Base-by-base conservation (phyloP, 2,888 invertebrate genomes). In the Andrena flavipes region DNA sequence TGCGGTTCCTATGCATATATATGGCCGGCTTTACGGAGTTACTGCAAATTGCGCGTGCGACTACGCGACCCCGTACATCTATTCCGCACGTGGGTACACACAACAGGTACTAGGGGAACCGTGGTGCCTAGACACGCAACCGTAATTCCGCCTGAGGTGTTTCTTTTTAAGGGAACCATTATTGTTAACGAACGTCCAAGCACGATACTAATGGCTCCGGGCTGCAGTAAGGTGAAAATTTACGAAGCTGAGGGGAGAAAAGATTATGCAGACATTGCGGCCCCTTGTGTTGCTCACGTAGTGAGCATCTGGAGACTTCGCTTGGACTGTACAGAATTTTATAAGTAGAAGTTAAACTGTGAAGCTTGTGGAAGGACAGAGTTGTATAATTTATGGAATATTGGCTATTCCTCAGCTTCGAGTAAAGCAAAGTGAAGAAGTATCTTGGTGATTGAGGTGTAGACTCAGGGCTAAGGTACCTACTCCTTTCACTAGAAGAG, bases 21-120 rank as follows among this genome's bases (percentile, higher is more conserved):
- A 86, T 76, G 76, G 60, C 75, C 69, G 64, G 74, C 75, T 75
- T 67, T 84, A 81, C 71, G 62, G 81, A 84, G 85, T 81, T 81
- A 84, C 86, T 86, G 87, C 86, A 87, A 86, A 86, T 86, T 86
- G 62, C 87, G 63, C 86, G 76, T 78, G 86, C 33, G 72, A 72
- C 51, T 74, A 65, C 84, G 62, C 73, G 64, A n/a, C 59, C 80
- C 63, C 80, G 71, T 67, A 67, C 71, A 77, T 68, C 75, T 42
- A 81, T 71, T 71, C 70, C 56, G 60, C 72, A 76, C 69, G 78
- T 51, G 65, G 76, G 67, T 49, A 71, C 59, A 72, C 86, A 64
- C 67, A 60, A 49, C 23, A n/a, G 51, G 49, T 69, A 30, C 8
- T 51, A 54, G 20, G 30, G 30, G n/a, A 2, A 10, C 10, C 10